These are phyloP conservation scores for Bugula neritina DNA, from an alignment of 2,888 invertebrate genomes.

Conservation along the genomic window DNA sequence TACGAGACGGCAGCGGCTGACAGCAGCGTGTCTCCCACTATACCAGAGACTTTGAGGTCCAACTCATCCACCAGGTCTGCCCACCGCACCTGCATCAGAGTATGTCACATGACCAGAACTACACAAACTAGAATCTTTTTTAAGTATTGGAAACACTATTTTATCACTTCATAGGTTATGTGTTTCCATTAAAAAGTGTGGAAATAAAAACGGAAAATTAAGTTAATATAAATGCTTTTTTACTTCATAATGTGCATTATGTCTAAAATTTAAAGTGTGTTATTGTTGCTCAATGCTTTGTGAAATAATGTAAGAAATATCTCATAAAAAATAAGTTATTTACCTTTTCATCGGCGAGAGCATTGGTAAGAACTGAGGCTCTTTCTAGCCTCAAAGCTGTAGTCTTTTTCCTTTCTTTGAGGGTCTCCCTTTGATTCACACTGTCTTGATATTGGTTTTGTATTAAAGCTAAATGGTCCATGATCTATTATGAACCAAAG, in stretches of 20 bases:
- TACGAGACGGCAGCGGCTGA: slow-evolving; percentile 49
- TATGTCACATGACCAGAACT: no score
- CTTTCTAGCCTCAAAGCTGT: slow-evolving; percentile 45
- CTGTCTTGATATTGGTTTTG: slow-evolving; percentile 50
- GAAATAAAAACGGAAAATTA: no score
- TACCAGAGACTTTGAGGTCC: slow-evolving; percentile 43
- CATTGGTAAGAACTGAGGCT: slow-evolving; percentile 49
- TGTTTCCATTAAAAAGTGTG: no score
- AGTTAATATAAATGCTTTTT: no score
- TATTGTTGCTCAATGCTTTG: no score
- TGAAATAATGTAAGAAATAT: no score
- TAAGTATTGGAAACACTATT: no score
- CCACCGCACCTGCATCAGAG: slow-evolving; percentile 44
- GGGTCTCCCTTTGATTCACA: slow-evolving; percentile 48
- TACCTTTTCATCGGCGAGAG: slow-evolving; percentile 52
- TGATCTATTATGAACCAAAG: slow-evolving; percentile 45
- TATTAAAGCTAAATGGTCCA: slow-evolving; percentile 45
- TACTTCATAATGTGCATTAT: no score
- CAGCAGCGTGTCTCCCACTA: slow-evolving; percentile 50
- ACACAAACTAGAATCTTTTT: no score
- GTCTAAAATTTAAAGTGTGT: no score
- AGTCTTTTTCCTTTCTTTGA: slow-evolving; percentile 44
- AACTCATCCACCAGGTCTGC: slow-evolving; percentile 44
- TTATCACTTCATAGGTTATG: no score
- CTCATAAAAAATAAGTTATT: no score